phyloP scores from a whole-genome alignment of 2,888 invertebrate genomes.

The Drosophila ezoana region DNA sequence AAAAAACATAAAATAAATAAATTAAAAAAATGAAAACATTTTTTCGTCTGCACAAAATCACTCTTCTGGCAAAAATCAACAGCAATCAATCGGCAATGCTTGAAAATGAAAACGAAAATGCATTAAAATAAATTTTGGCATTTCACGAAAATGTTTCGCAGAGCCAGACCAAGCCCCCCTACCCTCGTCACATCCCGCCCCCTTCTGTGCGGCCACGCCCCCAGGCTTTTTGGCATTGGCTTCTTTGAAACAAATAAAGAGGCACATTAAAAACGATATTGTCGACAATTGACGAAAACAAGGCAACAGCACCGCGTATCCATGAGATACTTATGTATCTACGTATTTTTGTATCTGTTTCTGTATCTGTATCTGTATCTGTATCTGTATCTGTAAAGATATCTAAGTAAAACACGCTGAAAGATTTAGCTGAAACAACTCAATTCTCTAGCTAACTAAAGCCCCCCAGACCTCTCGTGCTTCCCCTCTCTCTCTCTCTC shows the following conservation, averaged over 20 bases:
- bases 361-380: no score
- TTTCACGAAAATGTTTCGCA: constrained; percentile 26
- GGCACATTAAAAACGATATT: constrained; percentile 68
- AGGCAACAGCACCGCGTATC: constrained; percentile 42
- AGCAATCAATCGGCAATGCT: constrained; percentile 69
- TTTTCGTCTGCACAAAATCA: constrained; percentile 46
- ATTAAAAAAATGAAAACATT: neutral
- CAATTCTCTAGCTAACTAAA: neutral
- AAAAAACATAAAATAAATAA: neutral
- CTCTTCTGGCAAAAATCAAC: constrained; percentile 55
- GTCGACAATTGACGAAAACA: constrained; percentile 80
- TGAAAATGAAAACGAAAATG: constrained; percentile 66
- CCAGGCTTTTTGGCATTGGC: constrained; percentile 37
- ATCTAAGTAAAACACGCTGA: constrained; percentile 47
- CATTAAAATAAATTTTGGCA: constrained; percentile 64
- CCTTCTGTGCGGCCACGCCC: neutral
- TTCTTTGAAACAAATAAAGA: constrained; percentile 69
- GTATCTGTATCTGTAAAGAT: constrained; percentile 2
- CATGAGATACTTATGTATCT: constrained; percentile 14
- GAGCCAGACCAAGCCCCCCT: neutral
- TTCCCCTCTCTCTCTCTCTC: neutral
- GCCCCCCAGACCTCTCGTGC: neutral
- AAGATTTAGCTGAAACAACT: constrained; percentile 43
- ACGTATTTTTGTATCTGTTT: constrained; percentile 2
- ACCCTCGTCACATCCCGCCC: neutral